Conservation (phyloP, 2,888 invertebrate species). For the Drosophila nigritarsus region DNA sequence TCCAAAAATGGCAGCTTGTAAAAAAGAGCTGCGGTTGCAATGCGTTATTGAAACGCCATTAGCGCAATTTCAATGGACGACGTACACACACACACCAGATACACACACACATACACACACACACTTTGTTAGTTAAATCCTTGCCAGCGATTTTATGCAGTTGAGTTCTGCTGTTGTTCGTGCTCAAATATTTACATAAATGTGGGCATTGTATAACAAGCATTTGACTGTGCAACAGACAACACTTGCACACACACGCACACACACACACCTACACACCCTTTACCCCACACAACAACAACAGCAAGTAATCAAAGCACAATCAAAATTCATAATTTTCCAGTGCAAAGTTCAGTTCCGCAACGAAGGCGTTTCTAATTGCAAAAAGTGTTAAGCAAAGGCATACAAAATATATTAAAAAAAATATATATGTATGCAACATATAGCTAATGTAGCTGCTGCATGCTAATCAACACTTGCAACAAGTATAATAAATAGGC, state of each 20-base stretch:
- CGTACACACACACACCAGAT: not conserved
- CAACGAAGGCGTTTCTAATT: constrained; percentile 23
- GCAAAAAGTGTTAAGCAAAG: constrained; percentile 30
- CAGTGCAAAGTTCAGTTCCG: constrained; percentile 47
- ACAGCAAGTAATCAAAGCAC: constrained; percentile 58
- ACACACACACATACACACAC: constrained; percentile 29
- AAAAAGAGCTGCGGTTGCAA: constrained; percentile 52
- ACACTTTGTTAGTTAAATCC: constrained; percentile 47
- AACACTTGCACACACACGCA: constrained; percentile 16
- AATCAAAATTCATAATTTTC: constrained; percentile 49
- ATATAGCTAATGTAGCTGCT: constrained; percentile 46
- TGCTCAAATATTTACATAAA: constrained; percentile 53
- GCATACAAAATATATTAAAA: constrained; percentile 7
- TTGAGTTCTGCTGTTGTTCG: constrained; percentile 33
- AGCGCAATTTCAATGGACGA: constrained; percentile 53
- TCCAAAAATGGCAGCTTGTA: constrained; percentile 46
- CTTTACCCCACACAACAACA: constrained; percentile 30
- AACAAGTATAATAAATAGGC: constrained; percentile 35
- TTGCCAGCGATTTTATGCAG: constrained; percentile 8
- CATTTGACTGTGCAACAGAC: constrained; percentile 35
- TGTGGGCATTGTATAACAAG: constrained; percentile 45
- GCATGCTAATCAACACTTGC: constrained; percentile 51
- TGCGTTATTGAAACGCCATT: constrained; percentile 76
- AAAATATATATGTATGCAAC: not conserved
- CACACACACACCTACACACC: constrained; percentile 3